These are phyloP conservation scores for Phocoena phocoena DNA, from an alignment of 2,113 vertebrate species.

Conservation along the genomic window DNA sequence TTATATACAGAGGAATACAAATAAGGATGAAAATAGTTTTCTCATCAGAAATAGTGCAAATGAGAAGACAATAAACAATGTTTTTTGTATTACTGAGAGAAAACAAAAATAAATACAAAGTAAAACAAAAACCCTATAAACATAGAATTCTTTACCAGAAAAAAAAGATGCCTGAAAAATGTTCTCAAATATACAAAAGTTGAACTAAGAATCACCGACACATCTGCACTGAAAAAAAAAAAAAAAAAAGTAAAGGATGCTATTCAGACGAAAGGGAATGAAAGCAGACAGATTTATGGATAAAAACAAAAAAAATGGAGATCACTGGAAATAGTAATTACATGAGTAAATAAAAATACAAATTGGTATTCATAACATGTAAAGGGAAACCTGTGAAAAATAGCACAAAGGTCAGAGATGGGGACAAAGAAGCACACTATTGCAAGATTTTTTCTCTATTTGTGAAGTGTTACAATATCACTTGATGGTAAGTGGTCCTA, in stretches of 20 bases:
- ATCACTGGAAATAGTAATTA: not conserved
- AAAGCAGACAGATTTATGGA: not conserved
- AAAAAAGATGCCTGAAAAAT: not conserved
- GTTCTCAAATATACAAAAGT: not conserved
- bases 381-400: not conserved
- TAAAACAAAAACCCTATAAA: not conserved
- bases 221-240: not conserved
- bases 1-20: accelerated
- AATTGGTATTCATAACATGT: not conserved
- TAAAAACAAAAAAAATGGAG: not conserved
- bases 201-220: not conserved
- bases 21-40: accelerated
- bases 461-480: not conserved
- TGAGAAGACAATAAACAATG: not conserved
- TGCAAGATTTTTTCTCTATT: not conserved
- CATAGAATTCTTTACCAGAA: not conserved
- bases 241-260: not conserved
- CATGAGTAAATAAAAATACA: not conserved
- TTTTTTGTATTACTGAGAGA: not conserved
- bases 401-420: not conserved
- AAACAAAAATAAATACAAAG: not conserved
- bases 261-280: not conserved
- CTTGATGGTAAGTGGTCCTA: not conserved
- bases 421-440: not conserved
- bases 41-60: not conserved